Percentiles rank a stretch among this genome's conserved stretches.
phyloP scores from a whole-genome alignment of 2,113 vertebrate genomes.

The Perccottus glenii region DNA sequence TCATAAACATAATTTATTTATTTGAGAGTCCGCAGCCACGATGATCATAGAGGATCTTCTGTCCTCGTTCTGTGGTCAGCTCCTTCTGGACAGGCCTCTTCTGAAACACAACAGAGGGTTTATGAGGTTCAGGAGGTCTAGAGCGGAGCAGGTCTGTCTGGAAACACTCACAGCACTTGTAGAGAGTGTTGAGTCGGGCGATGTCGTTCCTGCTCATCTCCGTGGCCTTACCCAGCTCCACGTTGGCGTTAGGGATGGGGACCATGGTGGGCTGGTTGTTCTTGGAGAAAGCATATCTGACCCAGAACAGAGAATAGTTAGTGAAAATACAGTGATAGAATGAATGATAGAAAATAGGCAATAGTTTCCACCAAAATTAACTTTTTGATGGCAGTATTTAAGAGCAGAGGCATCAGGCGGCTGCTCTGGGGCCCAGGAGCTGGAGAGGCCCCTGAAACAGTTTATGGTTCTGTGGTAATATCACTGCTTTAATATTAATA shows the following conservation, averaged over 20 bases:
- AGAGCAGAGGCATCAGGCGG: too few relatives aligned
- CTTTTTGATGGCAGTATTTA: too few relatives aligned
- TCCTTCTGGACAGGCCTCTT: neutral
- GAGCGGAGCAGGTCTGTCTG: neutral
- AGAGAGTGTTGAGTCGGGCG: conserved; percentile 65
- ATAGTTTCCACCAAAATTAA: too few relatives aligned
- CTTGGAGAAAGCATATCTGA: conserved; percentile 47
- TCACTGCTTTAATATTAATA: too few relatives aligned
- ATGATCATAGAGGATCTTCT: neutral
- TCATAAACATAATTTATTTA: neutral
- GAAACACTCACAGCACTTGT: neutral
- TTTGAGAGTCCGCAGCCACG: neutral
- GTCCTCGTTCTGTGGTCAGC: neutral
- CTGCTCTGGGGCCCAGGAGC: too few relatives aligned
- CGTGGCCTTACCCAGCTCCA: conserved; percentile 51
- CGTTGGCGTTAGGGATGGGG: conserved; percentile 52
- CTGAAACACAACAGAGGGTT: neutral
- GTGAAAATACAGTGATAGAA: too few relatives aligned
- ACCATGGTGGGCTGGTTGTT: conserved; percentile 61
- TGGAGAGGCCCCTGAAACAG: too few relatives aligned
- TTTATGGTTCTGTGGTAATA: too few relatives aligned
- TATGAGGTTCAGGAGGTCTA: neutral
- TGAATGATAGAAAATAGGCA: too few relatives aligned
- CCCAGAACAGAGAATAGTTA: too few relatives aligned
- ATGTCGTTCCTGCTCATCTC: conserved; percentile 67